Evolutionary conservation across 1,140 invertebrate species (phyloP), one percentile per base, ranked within the genome.

Genomic region (Linepithema humile): DNA sequence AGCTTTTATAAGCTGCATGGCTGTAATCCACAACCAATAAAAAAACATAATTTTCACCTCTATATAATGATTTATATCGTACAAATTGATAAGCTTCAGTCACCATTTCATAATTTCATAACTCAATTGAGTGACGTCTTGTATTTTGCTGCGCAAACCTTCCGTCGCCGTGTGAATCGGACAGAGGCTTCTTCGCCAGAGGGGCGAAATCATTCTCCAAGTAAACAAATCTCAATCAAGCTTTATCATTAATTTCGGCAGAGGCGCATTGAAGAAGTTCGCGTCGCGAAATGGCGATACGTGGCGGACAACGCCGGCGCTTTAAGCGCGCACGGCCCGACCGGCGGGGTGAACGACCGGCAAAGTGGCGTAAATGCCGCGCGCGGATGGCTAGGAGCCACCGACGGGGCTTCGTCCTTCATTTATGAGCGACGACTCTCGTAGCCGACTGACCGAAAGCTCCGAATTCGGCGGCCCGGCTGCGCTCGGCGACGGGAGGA

Each of bases 291-390:
- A 85, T 20, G 64, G 20, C 53, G 57, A 57, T 62, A 84, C 78
- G 78, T 80, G 48, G 20, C 59, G 70, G 86, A 70, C 80, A 80
- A 88, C 62, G 78, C 43, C 43, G 77, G 50, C 67, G 67, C 60
- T 65, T 82, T 50, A 40, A 65, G 23, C 50, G 67, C 67, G 64
- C 85, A 84, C 65, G 77, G 64, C 80, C 48, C n/a, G 67, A 80
- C 65, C 80, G 74, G 57, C 65, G 72, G 82, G 89, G 89, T 91
- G 89, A 91, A 90, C 74, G 90, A 90, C 90, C 90, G 84, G 60
- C 75, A 88, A 86, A 91, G 80, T 90, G 84, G 88, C 74, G 65
- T 86, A 85, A 88, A 73, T 85, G 64, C 78, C 82, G 72, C 82
- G 73, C 38, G 77, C 82, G 64, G 82, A 87, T 26, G 38, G 67